phyloP scores from a whole-genome alignment of 2,113 vertebrate species.

The Scomber colias region DNA sequence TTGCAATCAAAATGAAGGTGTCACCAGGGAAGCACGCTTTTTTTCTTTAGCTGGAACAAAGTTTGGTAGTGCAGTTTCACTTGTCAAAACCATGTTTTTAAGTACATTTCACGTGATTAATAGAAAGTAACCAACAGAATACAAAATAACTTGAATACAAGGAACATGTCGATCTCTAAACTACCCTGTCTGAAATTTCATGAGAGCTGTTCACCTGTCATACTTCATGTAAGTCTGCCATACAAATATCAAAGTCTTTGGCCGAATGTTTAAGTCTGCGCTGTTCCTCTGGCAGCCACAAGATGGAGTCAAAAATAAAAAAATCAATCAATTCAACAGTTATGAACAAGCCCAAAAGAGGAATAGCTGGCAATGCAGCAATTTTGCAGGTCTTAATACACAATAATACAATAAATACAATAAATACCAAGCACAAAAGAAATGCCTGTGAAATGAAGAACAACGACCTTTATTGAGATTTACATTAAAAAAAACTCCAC shows the following conservation, averaged over 20 bases:
- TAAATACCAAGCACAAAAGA: too few relatives aligned
- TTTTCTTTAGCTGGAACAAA: background rate
- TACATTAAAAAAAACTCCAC: too few relatives aligned
- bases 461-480: too few relatives aligned
- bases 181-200: background rate
- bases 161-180: background rate
- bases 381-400: too few relatives aligned
- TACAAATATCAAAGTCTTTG: background rate
- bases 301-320: too few relatives aligned
- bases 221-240: background rate
- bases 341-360: too few relatives aligned
- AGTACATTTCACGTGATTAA: background rate
- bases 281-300: too few relatives aligned
- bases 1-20: conserved; percentile 6
- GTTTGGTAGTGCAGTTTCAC: background rate
- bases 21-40: background rate
- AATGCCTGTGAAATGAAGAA: too few relatives aligned
- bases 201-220: background rate
- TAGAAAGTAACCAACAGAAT: background rate
- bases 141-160: background rate
- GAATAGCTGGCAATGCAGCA: too few relatives aligned
- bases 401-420: too few relatives aligned
- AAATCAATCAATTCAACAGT: too few relatives aligned
- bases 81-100: background rate
- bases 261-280: too few relatives aligned